These are phyloP conservation scores for Calypte anna DNA, from an alignment of 2,113 vertebrate genomes.

Conservation along the genomic window DNA sequence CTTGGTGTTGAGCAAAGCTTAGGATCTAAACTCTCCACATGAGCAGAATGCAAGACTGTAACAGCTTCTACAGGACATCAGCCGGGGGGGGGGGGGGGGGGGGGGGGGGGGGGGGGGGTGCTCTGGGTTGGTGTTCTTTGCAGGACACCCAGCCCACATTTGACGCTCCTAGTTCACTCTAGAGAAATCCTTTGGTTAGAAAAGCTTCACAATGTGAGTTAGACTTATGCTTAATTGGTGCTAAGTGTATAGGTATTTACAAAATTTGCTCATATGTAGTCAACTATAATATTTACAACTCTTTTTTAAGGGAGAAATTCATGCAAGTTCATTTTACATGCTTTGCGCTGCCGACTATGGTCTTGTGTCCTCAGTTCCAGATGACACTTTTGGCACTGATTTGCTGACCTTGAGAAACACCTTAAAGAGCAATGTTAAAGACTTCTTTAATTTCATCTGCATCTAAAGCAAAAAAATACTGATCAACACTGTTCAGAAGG, in stretches of 20 bases:
- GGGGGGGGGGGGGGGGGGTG: rapidly evolving
- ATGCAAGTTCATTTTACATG: background rate
- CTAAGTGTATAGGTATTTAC: background rate
- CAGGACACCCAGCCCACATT: background rate
- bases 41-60: background rate
- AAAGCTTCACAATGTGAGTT: background rate
- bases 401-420: background rate
- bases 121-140: background rate
- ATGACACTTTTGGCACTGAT: background rate
- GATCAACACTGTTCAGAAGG: background rate
- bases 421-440: background rate
- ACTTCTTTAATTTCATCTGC: background rate
- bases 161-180: background rate
- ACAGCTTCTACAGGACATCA: background rate
- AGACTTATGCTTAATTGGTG: background rate
- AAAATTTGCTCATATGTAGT: background rate
- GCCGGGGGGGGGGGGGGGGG: rapidly evolving
- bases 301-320: background rate
- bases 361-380: background rate
- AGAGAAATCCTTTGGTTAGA: background rate
- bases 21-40: rapidly evolving
- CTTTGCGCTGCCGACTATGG: background rate
- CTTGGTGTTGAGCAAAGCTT: background rate
- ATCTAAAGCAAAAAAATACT: background rate
- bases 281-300: background rate